phyloP scores from a whole-genome alignment of 2,888 invertebrate species.

The Trypoxylon attenuatum region DNA sequence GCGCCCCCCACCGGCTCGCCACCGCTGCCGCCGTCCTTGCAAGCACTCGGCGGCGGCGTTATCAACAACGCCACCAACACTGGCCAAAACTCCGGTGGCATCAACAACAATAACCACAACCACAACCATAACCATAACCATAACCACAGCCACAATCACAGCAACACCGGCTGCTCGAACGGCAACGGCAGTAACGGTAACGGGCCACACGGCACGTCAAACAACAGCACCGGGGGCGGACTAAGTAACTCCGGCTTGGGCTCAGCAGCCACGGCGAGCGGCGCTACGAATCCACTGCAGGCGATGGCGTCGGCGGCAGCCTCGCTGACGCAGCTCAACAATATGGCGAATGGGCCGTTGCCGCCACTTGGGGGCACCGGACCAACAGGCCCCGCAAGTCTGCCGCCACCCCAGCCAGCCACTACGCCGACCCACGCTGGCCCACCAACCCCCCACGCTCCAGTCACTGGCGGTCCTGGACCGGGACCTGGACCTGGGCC shows the following conservation, averaged over 20 bases:
- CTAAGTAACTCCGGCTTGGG: slow-evolving; percentile 24
- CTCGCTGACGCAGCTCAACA: slow-evolving; percentile 72
- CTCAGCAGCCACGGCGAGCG: slow-evolving; percentile 43
- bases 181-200: slow-evolving; percentile 59
- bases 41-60: slow-evolving; percentile 52
- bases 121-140: neutral
- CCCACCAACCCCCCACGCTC: slow-evolving; percentile 68
- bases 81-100: slow-evolving; percentile 47
- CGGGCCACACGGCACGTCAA: slow-evolving; percentile 31
- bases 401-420: slow-evolving; percentile 71
- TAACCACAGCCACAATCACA: neutral
- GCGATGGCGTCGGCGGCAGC: slow-evolving; percentile 72
- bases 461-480: slow-evolving; percentile 59
- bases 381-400: slow-evolving; percentile 64
- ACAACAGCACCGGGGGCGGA: slow-evolving; percentile 9
- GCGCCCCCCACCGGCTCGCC: slow-evolving; percentile 66
- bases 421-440: slow-evolving; percentile 72
- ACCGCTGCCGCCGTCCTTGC: slow-evolving; percentile 66
- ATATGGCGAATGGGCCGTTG: slow-evolving; percentile 72
- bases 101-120: slow-evolving; percentile 67
- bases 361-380: slow-evolving; percentile 67
- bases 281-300: slow-evolving; percentile 69
- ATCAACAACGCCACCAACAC: slow-evolving; percentile 34
- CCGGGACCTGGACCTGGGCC: no score
- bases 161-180: neutral